A percentile compares a stretch with the other conserved stretches of the same genome.
These are phyloP conservation scores for Phallusia fumigata DNA, from an alignment of 23 tunicate species.

Conservation along the genomic window DNA sequence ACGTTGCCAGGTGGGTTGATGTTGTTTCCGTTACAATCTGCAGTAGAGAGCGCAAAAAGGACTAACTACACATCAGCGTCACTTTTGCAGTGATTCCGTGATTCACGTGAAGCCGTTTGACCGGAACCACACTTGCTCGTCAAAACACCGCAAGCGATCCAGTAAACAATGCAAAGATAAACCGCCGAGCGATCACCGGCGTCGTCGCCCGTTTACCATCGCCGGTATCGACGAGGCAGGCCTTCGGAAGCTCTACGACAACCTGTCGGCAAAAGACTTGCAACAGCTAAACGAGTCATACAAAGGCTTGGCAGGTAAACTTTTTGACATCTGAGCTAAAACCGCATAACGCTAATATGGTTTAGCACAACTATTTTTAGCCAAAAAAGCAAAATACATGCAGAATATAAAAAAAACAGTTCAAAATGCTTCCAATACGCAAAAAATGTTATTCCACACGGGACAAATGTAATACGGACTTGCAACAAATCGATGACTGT, in stretches of 20 bases:
- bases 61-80: too few species aligned
- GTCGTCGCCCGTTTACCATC: neutral
- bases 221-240: conserved; percentile 23
- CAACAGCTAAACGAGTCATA: neutral
- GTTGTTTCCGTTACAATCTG: too few species aligned
- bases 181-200: neutral
- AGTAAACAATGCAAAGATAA: neutral
- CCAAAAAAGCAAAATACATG: too few species aligned
- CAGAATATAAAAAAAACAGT: too few species aligned
- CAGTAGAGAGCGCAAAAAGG: too few species aligned
- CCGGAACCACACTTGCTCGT: neutral
- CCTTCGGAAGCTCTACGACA: conserved; percentile 33
- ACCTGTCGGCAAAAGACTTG: conserved; percentile 31
- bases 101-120: conserved; percentile 21
- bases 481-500: too few species aligned
- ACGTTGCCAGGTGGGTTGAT: conserved; percentile 12
- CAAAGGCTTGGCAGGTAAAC: conserved; percentile 17
- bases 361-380: neutral
- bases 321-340: neutral
- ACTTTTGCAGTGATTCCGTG: conserved; percentile 20
- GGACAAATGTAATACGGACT: too few species aligned
- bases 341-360: neutral
- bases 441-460: too few species aligned
- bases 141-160: neutral
- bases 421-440: too few species aligned